A percentile compares a stretch with the other conserved stretches of the same genome.
Evolutionary conservation across 2,797 vertebrate genomes (phyloP).

Genomic region (Anguilla pacifica): DNA sequence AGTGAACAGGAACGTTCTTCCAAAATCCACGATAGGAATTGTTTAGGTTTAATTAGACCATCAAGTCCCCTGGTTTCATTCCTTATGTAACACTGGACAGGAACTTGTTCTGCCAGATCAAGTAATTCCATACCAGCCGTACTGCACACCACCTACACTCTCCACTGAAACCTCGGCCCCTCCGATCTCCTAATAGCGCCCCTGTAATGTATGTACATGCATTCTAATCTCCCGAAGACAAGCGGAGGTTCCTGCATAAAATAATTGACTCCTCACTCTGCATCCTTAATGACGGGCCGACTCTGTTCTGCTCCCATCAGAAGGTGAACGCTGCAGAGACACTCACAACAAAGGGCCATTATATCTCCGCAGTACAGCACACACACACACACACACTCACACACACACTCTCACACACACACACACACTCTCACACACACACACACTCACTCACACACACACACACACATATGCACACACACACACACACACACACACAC

Average conservation of each 20-base stretch:
- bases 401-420: not conserved
- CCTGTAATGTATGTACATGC: constrained; percentile 22
- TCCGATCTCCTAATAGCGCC: not conserved
- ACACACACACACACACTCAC: not conserved
- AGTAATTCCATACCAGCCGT: not conserved
- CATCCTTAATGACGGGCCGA: constrained; percentile 21
- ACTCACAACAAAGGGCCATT: not conserved
- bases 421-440: not conserved
- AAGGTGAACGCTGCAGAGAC: constrained; percentile 40
- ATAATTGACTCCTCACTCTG: constrained; percentile 25
- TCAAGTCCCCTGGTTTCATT: not conserved
- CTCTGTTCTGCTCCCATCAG: not conserved
- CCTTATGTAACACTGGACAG: not conserved
- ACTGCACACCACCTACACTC: not conserved
- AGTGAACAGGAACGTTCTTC: not conserved
- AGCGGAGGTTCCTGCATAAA: not conserved
- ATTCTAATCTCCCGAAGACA: constrained; percentile 6
- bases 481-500: not conserved
- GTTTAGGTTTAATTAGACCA: constrained; percentile 5
- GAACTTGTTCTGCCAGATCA: not conserved
- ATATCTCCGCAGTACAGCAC: not conserved
- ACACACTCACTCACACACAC: not conserved
- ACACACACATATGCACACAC: not conserved
- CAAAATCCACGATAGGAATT: not conserved
- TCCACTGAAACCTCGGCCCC: not conserved